phyloP scores from a whole-genome alignment of 2,113 vertebrate genomes.

The Hymenochirus boettgeri region DNA sequence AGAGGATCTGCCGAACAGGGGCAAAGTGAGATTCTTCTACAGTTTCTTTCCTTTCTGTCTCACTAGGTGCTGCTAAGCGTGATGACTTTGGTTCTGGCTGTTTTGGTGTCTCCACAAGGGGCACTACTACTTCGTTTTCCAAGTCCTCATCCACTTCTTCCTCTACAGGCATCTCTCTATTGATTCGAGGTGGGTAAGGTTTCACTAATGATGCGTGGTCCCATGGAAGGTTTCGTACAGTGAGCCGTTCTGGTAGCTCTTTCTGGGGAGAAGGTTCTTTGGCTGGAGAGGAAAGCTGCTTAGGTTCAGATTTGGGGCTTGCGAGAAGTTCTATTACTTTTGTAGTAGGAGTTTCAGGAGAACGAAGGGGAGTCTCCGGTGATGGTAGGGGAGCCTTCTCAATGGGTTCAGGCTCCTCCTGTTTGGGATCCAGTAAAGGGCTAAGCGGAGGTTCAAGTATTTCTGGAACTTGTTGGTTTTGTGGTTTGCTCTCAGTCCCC shows the following conservation, averaged over 20 bases:
- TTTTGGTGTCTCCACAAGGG: slow-evolving; percentile 64
- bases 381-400: slow-evolving; percentile 25
- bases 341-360: slow-evolving; percentile 21
- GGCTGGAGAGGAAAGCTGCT: neutral
- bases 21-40: slow-evolving; percentile 62
- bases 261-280: slow-evolving; percentile 6
- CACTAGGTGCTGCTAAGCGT: slow-evolving; percentile 33
- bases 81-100: slow-evolving; percentile 19
- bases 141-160: slow-evolving; percentile 23
- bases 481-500: slow-evolving; percentile 12
- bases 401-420: slow-evolving; percentile 11
- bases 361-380: slow-evolving; percentile 24
- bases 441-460: slow-evolving; percentile 15
- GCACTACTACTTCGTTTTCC: slow-evolving; percentile 31
- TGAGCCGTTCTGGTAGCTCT: slow-evolving; percentile 63
- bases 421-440: neutral
- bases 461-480: slow-evolving; percentile 9
- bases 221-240: slow-evolving; percentile 80
- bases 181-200: slow-evolving; percentile 42
- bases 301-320: neutral
- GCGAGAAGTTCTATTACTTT: neutral
- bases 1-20: slow-evolving; percentile 49
- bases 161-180: slow-evolving; percentile 56
- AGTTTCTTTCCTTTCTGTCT: slow-evolving; percentile 74
- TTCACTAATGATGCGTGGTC: slow-evolving; percentile 85